Evolutionary conservation across 1,140 invertebrate genomes (phyloP).

Genomic region (Hirudo medicinalis): DNA sequence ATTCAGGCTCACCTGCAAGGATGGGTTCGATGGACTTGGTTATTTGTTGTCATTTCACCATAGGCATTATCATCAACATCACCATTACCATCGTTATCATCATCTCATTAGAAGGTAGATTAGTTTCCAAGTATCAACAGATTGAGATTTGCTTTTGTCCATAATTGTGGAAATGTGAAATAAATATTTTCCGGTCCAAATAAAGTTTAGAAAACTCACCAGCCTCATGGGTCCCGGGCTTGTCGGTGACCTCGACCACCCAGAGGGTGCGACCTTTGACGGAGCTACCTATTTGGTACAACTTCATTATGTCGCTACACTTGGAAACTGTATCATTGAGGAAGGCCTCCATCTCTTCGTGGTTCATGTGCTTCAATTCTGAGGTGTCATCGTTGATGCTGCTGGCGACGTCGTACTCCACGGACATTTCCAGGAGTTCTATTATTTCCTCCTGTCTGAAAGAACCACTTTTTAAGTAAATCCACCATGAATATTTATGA

Average conservation of each 20-base stretch:
- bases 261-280: slow-evolving; percentile 67
- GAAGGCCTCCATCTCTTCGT: slow-evolving; percentile 69
- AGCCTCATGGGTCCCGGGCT: slow-evolving; percentile 74
- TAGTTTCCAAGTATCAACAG: not conserved
- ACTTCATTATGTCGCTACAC: slow-evolving; percentile 51
- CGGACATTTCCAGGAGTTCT: too few species aligned
- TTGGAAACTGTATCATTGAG: slow-evolving; percentile 60
- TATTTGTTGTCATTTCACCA: not conserved
- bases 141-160: not conserved
- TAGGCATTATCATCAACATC: not conserved
- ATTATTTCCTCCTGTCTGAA: too few species aligned
- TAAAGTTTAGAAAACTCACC: slow-evolving; percentile 47
- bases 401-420: too few species aligned
- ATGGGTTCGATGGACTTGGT: not conserved
- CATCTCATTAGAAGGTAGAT: not conserved
- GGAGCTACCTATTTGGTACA: slow-evolving; percentile 35
- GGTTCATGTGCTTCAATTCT: slow-evolving; percentile 60
- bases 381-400: too few species aligned
- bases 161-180: too few species aligned
- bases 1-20: slow-evolving; percentile 49
- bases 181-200: not conserved
- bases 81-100: not conserved
- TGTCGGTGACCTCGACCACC: slow-evolving; percentile 75
- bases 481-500: too few species aligned
- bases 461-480: too few species aligned